Evolutionary conservation across 2,113 vertebrate species (phyloP), one percentile per base, ranked within the genome.

Genomic region (Oplegnathus fasciatus): DNA sequence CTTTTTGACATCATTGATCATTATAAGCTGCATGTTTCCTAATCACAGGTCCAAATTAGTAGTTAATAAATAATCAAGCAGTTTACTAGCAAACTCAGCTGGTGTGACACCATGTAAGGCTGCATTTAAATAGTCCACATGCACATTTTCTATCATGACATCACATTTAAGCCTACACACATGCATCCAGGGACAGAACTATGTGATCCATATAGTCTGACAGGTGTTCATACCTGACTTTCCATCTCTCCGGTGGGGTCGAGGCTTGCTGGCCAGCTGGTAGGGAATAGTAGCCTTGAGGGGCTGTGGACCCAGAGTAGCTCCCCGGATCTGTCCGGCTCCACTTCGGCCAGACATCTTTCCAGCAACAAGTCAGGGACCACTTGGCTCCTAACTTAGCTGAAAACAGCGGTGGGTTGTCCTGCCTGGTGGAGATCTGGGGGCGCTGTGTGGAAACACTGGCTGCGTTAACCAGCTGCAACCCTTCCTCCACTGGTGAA

Each of bases 271-370:
- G 84, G 96, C 93, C 86, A 97, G 95, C 92, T 96, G 96, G 86
- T 96, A 97, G 72, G 97, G 96, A 55, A 97, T 85, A 5, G 96
- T 97, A 42, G 97, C 97, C 75, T 95, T 95, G 52, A 97, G 95
- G 30, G 97, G 97, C 90, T 97, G 97, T 30, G 91, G 93, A 87
- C 93, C 93, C 61, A 82, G 20, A 55, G 89, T 70, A 17, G 87
- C 80, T 48, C 79, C 82, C 62, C 93, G 90, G 66, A 55, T 68
- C 66, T 89, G 91, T 61, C 86, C 83, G 50, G 66, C 81, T 84
- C 91, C 94, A 69, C 85, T 78, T 58, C 93, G 88, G 77, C 91
- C 91, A 18, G 94, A 94, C 94, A 95, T 95, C 50, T 75, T 61
- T 69, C 26, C 74, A 62, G 72, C n/a, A 30, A 50, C 40, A 68